Conservation (phyloP, 2,888 invertebrate genomes). For the Gasteruption jaculator region DNA sequence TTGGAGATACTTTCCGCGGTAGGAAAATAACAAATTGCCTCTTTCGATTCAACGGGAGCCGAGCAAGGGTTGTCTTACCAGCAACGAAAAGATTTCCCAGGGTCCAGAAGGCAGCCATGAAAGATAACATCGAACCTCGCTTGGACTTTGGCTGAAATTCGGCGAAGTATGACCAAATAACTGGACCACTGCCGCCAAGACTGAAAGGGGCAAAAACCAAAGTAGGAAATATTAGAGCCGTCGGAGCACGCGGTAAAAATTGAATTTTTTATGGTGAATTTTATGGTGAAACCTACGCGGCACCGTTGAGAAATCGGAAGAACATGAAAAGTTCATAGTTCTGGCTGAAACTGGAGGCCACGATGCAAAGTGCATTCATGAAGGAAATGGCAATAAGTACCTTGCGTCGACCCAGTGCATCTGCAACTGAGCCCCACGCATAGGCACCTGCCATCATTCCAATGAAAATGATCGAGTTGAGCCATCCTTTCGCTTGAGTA, state of each 20-base stretch:
- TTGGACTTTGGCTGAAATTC: constrained; percentile 91
- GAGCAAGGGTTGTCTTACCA: too few species aligned
- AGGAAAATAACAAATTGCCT: too few species aligned
- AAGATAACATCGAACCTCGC: constrained; percentile 87
- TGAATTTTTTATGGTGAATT: not conserved
- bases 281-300: constrained; percentile 71
- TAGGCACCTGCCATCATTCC: constrained; percentile 95
- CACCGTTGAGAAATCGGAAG: constrained; percentile 86
- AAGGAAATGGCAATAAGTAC: constrained; percentile 86
- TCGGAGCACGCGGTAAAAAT: not conserved
- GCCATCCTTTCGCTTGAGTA: constrained; percentile 80
- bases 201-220: constrained; percentile 54
- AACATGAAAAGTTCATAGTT: constrained; percentile 84
- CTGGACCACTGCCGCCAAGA: constrained; percentile 84
- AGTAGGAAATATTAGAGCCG: too few species aligned
- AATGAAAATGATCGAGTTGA: constrained; percentile 77
- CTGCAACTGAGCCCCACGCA: constrained; percentile 88
- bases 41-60: too few species aligned
- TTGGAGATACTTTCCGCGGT: not conserved
- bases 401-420: constrained; percentile 80
- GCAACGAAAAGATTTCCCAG: constrained; percentile 89
- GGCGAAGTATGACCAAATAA: constrained; percentile 93
- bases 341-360: constrained; percentile 87
- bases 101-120: constrained; percentile 95
- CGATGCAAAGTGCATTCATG: constrained; percentile 85